A percentile compares a stretch with the other conserved stretches of the same genome.
phyloP scores from a whole-genome alignment of 2,888 invertebrate species.

The Steromphala cineraria region DNA sequence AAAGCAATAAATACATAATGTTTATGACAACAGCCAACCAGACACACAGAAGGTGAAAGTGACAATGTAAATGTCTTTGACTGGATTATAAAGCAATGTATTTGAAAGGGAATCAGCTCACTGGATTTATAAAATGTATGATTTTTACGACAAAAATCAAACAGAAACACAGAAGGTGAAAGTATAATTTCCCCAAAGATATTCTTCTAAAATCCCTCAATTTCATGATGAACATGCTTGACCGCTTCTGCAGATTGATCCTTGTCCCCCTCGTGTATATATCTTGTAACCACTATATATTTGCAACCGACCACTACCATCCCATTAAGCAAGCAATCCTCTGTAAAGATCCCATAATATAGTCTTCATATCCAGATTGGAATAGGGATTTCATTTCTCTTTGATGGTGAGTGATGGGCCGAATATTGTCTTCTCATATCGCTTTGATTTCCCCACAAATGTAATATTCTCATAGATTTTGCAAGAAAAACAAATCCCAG shows the following conservation, averaged over 20 bases:
- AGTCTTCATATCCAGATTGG: not conserved
- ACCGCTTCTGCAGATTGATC: not conserved
- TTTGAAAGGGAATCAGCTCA: too few relatives aligned
- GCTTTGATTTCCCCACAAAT: constrained; percentile 7
- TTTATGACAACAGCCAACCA: too few relatives aligned
- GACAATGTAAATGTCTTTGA: too few relatives aligned
- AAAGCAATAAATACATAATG: too few relatives aligned
- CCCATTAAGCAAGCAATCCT: not conserved
- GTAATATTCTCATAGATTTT: constrained; percentile 15
- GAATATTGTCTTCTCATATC: constrained; percentile 13
- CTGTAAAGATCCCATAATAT: too few relatives aligned
- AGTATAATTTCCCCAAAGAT: too few relatives aligned
- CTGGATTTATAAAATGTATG: too few relatives aligned
- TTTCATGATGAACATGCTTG: not conserved
- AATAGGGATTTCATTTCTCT: not conserved
- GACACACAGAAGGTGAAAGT: too few relatives aligned
- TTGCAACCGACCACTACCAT: not conserved
- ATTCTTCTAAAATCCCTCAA: too few relatives aligned
- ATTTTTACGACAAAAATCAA: too few relatives aligned
- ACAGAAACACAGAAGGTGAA: too few relatives aligned
- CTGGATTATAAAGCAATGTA: too few relatives aligned
- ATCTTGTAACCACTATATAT: not conserved
- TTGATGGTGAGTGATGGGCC: not conserved
- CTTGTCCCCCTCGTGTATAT: not conserved
- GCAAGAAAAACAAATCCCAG: constrained; percentile 16